Percentiles rank a stretch among this genome's conserved stretches.
Evolutionary conservation across 2,797 vertebrate species (phyloP).

Genomic region (Miopithecus talapoin): DNA sequence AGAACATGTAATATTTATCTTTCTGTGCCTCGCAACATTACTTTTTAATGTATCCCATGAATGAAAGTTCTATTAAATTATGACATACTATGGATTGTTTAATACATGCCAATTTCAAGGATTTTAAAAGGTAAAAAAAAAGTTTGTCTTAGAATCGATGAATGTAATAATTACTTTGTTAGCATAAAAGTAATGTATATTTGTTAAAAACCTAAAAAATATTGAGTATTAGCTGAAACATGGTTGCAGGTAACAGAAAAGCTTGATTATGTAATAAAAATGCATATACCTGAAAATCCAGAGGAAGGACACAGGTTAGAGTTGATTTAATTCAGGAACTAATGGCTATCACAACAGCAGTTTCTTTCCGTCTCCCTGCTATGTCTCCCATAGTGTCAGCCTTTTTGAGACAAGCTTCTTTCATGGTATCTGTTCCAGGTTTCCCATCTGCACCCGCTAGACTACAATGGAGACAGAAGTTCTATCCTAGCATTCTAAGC

Average conservation of each 20-base stretch:
- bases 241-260: not conserved
- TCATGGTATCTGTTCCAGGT: not conserved
- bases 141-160: not conserved
- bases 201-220: slow-evolving; percentile 29
- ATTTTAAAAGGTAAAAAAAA: not conserved
- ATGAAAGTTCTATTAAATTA: not conserved
- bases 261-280: not conserved
- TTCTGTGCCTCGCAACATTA: not conserved
- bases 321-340: not conserved
- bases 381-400: not conserved
- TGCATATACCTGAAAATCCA: not conserved
- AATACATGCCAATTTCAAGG: not conserved
- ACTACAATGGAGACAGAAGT: not conserved
- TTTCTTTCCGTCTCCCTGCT: not conserved
- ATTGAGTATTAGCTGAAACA: not conserved
- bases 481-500: not conserved
- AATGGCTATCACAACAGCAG: not conserved
- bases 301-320: not conserved
- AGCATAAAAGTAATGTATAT: not conserved
- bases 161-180: not conserved
- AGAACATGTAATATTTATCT: not conserved
- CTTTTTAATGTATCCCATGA: not conserved
- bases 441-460: not conserved
- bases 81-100: not conserved
- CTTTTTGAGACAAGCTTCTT: not conserved